Evolutionary conservation across 2,797 vertebrate genomes (phyloP).

Genomic region (Mycteria americana): DNA sequence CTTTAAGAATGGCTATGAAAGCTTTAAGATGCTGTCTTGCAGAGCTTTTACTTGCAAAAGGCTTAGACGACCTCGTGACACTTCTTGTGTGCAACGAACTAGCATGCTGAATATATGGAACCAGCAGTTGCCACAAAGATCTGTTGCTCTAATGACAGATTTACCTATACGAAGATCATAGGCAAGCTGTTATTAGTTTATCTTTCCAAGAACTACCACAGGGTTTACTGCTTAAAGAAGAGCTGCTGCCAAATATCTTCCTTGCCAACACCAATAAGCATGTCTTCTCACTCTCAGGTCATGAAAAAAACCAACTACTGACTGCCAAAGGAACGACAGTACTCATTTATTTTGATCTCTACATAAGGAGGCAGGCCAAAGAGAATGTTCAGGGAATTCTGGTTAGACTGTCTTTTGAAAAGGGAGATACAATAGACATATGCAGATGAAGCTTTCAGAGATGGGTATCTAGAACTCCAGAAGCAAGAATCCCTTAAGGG

Average conservation of each 20-base stretch:
- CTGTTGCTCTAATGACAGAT: not conserved
- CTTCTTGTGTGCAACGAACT: not conserved
- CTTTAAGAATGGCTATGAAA: not conserved
- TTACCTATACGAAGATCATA: not conserved
- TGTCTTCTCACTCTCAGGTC: not conserved
- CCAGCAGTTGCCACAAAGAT: not conserved
- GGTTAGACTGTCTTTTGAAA: not conserved
- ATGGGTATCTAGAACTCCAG: not conserved
- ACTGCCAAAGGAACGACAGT: not conserved
- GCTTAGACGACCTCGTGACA: not conserved
- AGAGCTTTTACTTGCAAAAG: not conserved
- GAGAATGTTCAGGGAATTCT: not conserved
- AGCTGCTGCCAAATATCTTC: not conserved
- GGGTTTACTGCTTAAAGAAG: not conserved
- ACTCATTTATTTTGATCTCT: not conserved
- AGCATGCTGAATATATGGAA: not conserved
- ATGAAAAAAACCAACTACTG: not conserved
- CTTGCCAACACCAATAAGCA: not conserved
- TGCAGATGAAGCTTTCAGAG: not conserved
- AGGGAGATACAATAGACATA: not conserved
- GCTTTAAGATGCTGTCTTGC: not conserved
- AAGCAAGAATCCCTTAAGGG: not conserved
- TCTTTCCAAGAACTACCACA: not conserved
- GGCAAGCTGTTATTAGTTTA: not conserved
- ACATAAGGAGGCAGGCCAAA: not conserved